Conservation (phyloP, 2,113 vertebrate species). For the Ciconia stormi region DNA sequence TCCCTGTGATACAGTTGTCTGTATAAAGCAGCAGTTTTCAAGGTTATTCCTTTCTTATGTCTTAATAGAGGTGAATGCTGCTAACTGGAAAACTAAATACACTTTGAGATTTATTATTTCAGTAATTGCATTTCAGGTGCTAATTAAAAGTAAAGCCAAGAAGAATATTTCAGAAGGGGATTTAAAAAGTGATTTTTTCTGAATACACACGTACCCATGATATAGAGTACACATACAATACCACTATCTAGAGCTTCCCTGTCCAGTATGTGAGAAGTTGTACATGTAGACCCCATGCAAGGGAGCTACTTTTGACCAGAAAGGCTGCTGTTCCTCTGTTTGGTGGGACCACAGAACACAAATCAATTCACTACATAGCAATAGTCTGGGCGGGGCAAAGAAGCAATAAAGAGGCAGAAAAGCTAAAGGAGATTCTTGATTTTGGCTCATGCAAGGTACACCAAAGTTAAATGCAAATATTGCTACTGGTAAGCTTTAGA, state of each 20-base stretch:
- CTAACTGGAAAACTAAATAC: conserved; percentile 46
- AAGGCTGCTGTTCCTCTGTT: neutral
- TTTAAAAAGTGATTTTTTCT: neutral
- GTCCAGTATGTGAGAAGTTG: neutral
- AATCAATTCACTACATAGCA: neutral
- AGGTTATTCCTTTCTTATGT: conserved; percentile 58
- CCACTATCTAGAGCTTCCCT: neutral
- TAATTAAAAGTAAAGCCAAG: conserved; percentile 56
- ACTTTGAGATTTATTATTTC: conserved; percentile 53
- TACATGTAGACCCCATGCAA: fast-evolving
- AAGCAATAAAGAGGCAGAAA: neutral
- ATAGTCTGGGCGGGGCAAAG: neutral
- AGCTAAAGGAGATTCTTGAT: neutral
- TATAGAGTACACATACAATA: neutral
- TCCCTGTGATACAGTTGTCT: neutral
- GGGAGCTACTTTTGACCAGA: neutral
- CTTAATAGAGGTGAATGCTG: conserved; percentile 50
- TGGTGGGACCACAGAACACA: neutral
- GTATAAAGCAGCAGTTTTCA: conserved; percentile 32
- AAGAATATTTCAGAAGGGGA: conserved; percentile 25
- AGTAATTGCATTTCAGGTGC: conserved; percentile 36
- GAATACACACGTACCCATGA: neutral
- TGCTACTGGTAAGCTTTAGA: neutral
- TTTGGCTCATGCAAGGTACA: neutral
- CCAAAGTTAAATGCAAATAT: neutral